Base-by-base conservation (phyloP, 2,113 vertebrate genomes). In the Erythrocercus mccallii region DNA sequence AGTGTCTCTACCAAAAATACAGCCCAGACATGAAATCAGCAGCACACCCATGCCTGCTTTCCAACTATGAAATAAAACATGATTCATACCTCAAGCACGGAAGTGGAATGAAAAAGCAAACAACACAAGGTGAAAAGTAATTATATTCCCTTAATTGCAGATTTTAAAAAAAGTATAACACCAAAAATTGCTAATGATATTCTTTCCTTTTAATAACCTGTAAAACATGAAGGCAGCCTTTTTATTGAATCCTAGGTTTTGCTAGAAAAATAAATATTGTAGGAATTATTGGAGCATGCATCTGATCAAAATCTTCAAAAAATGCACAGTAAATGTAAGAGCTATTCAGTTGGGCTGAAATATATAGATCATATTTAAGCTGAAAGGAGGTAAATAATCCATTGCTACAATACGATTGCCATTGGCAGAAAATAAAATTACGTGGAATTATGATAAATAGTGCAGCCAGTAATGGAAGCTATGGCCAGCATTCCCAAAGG, bases 71-170 rank as follows among this genome's bases (percentile, higher is more conserved):
- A 92, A 83, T 74, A 81, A 84, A 92, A 56, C 72, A 71, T 88
- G 95, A 96, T 90, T 96, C 95, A 95, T 56, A 88, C 25, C 48
- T 56, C 62, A 37, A 79, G 58, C 58, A 66, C 54, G 69, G 85
- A 44, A 79, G 12, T 51, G 85, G 88, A 96, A 95, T 90, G 84
- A 74, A 66, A 95, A 96, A 83, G 57, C 83, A 95, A 94, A 94
- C 54, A 96, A 93, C 38, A 84, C 65, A 76, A 84, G 86, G 88
- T 96, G 86, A 94, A 96, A 92, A 93, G 80, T 94, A 94, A 92
- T 85, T 92, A 88, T 82, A 77, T 54, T 90, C 51, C 64, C 57
- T 83, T 95, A 92, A 93, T 25, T 86, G 74, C 56, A 95, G 73
- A 73, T 79, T 61, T 19, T 12, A 6, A 24, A 60, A 42, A 21